A percentile compares a stretch with the other conserved stretches of the same genome.
These are phyloP conservation scores for Cyprinella venusta DNA, from an alignment of 2,797 vertebrate genomes.

Conservation along the genomic window DNA sequence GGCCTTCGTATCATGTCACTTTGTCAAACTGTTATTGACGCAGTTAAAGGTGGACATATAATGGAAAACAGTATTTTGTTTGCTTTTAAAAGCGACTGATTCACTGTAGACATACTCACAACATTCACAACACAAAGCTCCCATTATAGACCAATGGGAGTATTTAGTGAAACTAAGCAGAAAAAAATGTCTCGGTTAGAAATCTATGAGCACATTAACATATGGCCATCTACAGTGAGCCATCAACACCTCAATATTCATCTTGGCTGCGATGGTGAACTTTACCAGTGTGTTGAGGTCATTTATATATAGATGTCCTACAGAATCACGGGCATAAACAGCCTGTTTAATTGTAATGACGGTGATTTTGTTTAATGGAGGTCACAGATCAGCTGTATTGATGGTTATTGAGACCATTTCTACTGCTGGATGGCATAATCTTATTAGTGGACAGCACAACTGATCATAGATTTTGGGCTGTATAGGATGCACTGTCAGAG, in stretches of 20 bases:
- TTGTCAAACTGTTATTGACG: neutral
- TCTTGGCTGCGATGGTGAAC: neutral
- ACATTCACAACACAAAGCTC: neutral
- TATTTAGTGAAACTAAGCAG: constrained; percentile 1
- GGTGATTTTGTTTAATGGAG: neutral
- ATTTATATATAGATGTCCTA: constrained; percentile 7
- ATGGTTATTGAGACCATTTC: neutral
- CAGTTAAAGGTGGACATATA: neutral
- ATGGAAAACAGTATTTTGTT: neutral
- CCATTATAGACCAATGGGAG: neutral
- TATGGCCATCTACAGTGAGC: neutral
- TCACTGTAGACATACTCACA: constrained; percentile 1
- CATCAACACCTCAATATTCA: neutral
- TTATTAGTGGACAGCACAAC: neutral
- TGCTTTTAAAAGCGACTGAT: neutral
- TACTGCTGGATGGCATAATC: neutral
- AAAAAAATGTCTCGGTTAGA: neutral
- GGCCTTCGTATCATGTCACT: too few relatives aligned
- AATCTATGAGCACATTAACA: constrained; percentile 3
- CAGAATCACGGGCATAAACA: neutral
- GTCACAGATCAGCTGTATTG: neutral
- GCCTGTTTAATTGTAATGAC: neutral
- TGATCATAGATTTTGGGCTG: neutral
- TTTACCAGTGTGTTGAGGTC: neutral
- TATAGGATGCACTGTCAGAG: too few relatives aligned